Conservation (phyloP, 2,113 vertebrate species). For the Sphyrna mokarran region DNA sequence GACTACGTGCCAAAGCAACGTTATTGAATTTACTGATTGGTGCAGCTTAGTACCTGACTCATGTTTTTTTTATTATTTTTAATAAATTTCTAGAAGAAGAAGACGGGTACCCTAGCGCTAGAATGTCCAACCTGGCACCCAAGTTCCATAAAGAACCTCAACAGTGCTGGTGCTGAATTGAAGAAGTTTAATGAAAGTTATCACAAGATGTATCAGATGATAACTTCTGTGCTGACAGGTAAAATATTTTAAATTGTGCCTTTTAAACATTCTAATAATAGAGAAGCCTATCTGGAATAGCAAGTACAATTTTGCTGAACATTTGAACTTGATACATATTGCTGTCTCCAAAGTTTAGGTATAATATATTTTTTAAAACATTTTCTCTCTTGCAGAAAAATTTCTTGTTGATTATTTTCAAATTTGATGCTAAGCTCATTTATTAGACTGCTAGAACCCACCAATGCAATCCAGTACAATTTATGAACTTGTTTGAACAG, state of each 20-base stretch:
- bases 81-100: slow-evolving; percentile 47
- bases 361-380: neutral
- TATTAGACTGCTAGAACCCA: neutral
- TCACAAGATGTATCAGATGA: slow-evolving; percentile 53
- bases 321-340: neutral
- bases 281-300: neutral
- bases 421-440: neutral
- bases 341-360: neutral
- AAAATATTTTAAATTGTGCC: slow-evolving; percentile 25
- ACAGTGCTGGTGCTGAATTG: slow-evolving; percentile 54
- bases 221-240: slow-evolving; percentile 67
- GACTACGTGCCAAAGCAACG: neutral
- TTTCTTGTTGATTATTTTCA: neutral
- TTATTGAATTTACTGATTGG: neutral
- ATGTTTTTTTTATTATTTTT: slow-evolving; percentile 27
- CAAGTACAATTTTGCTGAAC: neutral
- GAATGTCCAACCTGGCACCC: slow-evolving; percentile 44
- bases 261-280: neutral
- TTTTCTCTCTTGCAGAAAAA: neutral
- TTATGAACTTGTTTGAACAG: neutral
- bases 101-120: slow-evolving; percentile 40
- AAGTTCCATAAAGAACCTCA: slow-evolving; percentile 43
- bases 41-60: neutral
- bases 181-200: slow-evolving; percentile 65
- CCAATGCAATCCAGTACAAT: neutral